Conservation (phyloP, 2,797 vertebrate genomes). For the Bovichtus variegatus region DNA sequence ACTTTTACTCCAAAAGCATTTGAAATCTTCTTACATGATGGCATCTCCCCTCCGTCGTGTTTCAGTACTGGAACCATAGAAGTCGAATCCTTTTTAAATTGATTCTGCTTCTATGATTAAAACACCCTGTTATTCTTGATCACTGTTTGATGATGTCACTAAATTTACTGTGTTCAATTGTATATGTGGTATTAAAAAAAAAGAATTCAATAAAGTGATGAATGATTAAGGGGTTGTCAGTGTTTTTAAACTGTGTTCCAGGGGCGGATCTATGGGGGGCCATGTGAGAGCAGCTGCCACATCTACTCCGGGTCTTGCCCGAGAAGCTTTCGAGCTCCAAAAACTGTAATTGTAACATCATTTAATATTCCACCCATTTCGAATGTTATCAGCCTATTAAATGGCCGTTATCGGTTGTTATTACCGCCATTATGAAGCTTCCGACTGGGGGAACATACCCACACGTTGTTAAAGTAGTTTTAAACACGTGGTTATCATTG, state of each 20-base stretch:
- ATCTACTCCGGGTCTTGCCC: not conserved
- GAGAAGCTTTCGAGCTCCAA: not conserved
- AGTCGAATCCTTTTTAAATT: slow-evolving; percentile 31
- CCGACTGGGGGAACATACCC: no score
- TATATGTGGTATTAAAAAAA: slow-evolving; percentile 75
- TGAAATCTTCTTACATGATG: slow-evolving; percentile 40
- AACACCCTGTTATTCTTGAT: slow-evolving; percentile 65
- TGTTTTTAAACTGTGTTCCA: slow-evolving; percentile 16
- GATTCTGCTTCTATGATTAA: slow-evolving; percentile 57
- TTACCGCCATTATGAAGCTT: no score
- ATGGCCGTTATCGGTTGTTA: no score
- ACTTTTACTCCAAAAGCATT: slow-evolving; percentile 50
- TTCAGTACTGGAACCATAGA: slow-evolving; percentile 53
- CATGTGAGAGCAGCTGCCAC: not conserved
- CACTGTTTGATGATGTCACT: slow-evolving; percentile 83
- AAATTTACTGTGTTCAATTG: slow-evolving; percentile 78
- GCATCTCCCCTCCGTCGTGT: slow-evolving; percentile 52
- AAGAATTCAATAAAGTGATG: slow-evolving; percentile 75
- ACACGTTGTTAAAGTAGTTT: no score
- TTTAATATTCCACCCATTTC: not conserved
- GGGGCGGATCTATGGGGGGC: not conserved
- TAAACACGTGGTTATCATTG: no score
- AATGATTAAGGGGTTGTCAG: slow-evolving; percentile 32
- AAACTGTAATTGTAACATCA: not conserved
- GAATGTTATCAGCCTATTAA: no score